These are phyloP conservation scores for Cataglyphis livida DNA, from an alignment of 2,888 invertebrate species.

Conservation along the genomic window DNA sequence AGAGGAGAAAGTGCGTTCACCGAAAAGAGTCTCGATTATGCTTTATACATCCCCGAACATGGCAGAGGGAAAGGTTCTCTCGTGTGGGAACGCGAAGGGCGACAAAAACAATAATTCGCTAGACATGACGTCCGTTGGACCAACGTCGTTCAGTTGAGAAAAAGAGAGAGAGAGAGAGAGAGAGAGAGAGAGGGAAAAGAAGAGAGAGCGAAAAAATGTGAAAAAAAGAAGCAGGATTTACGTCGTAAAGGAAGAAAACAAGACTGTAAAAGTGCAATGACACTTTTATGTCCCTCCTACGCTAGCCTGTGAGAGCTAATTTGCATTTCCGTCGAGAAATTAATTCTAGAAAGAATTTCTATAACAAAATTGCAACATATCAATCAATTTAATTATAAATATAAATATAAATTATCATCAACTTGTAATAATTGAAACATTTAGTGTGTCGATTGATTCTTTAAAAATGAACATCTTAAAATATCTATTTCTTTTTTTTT, in stretches of 20 bases:
- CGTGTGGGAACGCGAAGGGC: constrained; percentile 68
- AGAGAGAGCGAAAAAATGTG: constrained; percentile 57
- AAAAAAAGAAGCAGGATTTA: constrained; percentile 70
- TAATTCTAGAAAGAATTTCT: neutral
- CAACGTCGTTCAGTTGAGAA: constrained; percentile 66
- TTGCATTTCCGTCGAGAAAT: constrained; percentile 36
- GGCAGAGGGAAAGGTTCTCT: constrained; percentile 45
- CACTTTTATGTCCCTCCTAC: constrained; percentile 60
- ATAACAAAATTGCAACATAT: neutral
- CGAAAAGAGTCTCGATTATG: constrained; percentile 62
- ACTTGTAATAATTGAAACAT: neutral
- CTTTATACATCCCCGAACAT: constrained; percentile 57
- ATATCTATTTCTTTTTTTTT: neutral
- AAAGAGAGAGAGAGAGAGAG: constrained; percentile 52
- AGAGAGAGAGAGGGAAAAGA: constrained; percentile 36
- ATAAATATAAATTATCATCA: neutral
- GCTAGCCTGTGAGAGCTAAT: constrained; percentile 55
- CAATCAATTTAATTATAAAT: neutral
- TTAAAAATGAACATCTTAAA: neutral
- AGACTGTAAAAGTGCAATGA: constrained; percentile 66
- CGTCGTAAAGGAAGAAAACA: constrained; percentile 68
- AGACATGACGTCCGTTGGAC: constrained; percentile 66
- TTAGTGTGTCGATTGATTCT: neutral
- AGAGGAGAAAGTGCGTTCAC: constrained; percentile 57
- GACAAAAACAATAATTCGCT: constrained; percentile 70